phyloP scores from a whole-genome alignment of 1,140 invertebrate species.

The Atopsyche davidsoni region DNA sequence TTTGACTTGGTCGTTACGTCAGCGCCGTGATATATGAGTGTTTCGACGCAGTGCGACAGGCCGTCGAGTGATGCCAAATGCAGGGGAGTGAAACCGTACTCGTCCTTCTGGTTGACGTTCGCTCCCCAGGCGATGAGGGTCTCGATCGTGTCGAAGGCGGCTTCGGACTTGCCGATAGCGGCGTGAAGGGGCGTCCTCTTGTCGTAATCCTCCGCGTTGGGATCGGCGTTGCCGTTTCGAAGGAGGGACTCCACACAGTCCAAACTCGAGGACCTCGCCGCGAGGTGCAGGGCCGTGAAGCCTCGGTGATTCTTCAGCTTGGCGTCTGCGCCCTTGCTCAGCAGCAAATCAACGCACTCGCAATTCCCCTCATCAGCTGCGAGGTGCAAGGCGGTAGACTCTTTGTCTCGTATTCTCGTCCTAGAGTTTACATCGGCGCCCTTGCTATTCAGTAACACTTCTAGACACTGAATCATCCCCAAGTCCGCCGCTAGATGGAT shows the following conservation, averaged over 20 bases:
- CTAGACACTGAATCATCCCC: slow-evolving; percentile 62
- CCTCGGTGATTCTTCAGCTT: slow-evolving; percentile 65
- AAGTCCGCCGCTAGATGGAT: slow-evolving; percentile 72
- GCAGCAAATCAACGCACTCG: slow-evolving; percentile 64
- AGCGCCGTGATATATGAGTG: slow-evolving; percentile 75
- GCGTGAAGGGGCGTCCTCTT: slow-evolving; percentile 70
- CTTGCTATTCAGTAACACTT: slow-evolving; percentile 60
- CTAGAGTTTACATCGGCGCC: slow-evolving; percentile 54
- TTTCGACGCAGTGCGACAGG: slow-evolving; percentile 74
- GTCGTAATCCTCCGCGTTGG: slow-evolving; percentile 71
- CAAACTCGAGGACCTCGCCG: slow-evolving; percentile 65
- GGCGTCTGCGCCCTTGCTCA: slow-evolving; percentile 66
- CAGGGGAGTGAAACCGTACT: slow-evolving; percentile 82
- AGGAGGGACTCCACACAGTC: slow-evolving; percentile 72
- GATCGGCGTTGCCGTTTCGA: slow-evolving; percentile 63
- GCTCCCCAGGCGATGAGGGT: slow-evolving; percentile 69
- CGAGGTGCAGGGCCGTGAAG: slow-evolving; percentile 72
- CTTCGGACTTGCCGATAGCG: slow-evolving; percentile 67
- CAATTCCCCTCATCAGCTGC: slow-evolving; percentile 72
- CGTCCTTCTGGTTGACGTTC: slow-evolving; percentile 78
- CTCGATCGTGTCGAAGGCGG: slow-evolving; percentile 70
- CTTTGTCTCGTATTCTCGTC: slow-evolving; percentile 60
- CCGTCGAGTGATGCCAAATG: slow-evolving; percentile 83
- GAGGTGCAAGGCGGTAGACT: slow-evolving; percentile 71
- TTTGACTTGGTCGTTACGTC: slow-evolving; percentile 78